Conservation (phyloP, 2,888 invertebrate species). For the Macrosiphum euphorbiae region DNA sequence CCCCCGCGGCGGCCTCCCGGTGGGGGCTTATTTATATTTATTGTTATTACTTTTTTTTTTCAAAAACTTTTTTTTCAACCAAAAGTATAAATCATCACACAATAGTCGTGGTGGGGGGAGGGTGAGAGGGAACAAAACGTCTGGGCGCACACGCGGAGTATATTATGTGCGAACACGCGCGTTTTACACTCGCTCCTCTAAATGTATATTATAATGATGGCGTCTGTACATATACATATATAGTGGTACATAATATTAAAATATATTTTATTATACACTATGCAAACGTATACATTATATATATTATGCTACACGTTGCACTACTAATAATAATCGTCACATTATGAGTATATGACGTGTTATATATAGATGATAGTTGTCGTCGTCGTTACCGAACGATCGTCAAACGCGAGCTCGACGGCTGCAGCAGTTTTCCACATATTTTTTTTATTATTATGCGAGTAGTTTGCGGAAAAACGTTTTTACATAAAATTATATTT, state of each 20-base stretch:
- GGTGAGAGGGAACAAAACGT: background rate
- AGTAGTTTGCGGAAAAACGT: background rate
- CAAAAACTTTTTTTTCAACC: background rate
- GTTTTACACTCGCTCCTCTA: background rate
- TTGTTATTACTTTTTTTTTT: slow-evolving; percentile 21
- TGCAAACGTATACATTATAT: background rate
- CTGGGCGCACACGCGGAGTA: background rate
- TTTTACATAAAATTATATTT: background rate
- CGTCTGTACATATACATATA: background rate
- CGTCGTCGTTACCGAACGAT: background rate
- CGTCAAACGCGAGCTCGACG: background rate
- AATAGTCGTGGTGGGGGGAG: background rate
- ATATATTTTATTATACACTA: background rate
- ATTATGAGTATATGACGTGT: background rate
- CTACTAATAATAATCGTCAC: background rate
- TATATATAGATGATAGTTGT: background rate
- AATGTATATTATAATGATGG: background rate
- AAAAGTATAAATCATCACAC: slow-evolving; percentile 40
- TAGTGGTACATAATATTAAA: background rate
- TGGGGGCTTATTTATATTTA: slow-evolving; percentile 32
- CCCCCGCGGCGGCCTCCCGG: slow-evolving; percentile 49
- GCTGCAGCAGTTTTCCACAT: background rate
- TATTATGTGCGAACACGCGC: slow-evolving; percentile 46
- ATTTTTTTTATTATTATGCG: background rate
- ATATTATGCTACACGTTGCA: background rate